Evolutionary conservation across 2,888 invertebrate genomes (phyloP).

Genomic region (Drosophila silvestris): DNA sequence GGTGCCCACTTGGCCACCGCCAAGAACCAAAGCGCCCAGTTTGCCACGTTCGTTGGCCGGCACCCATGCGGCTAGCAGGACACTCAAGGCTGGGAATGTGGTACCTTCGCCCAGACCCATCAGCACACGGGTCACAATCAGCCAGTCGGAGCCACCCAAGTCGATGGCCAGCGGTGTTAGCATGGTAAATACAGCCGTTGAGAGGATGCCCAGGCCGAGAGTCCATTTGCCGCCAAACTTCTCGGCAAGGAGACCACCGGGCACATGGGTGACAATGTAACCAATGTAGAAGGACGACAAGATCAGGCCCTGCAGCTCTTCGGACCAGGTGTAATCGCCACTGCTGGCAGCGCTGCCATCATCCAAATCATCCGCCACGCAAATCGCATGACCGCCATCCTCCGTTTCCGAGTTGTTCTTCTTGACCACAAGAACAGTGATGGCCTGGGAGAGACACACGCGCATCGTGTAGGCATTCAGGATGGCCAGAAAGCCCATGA

Average conservation of each 20-base stretch:
- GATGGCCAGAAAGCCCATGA: constrained; percentile 90
- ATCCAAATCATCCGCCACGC: constrained; percentile 72
- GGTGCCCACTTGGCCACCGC: constrained; percentile 90
- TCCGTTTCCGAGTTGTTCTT: constrained; percentile 65
- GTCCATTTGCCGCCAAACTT: constrained; percentile 94
- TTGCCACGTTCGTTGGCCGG: constrained; percentile 91
- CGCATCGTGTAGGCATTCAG: constrained; percentile 92
- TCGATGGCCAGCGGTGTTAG: constrained; percentile 91
- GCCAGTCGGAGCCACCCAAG: constrained; percentile 88
- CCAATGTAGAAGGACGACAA: constrained; percentile 94
- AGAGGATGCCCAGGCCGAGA: constrained; percentile 92
- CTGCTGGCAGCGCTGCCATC: constrained; percentile 27
- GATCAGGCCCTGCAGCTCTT: constrained; percentile 90
- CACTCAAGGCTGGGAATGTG: constrained; percentile 93
- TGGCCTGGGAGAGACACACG: constrained; percentile 89
- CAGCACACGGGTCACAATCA: constrained; percentile 90
- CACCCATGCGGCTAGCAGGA: constrained; percentile 92
- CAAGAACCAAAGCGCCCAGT: constrained; percentile 92
- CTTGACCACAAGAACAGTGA: constrained; percentile 89
- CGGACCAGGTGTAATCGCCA: constrained; percentile 88
- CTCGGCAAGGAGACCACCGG: constrained; percentile 93
- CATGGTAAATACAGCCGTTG: constrained; percentile 92
- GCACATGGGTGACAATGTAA: constrained; percentile 92
- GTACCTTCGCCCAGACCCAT: constrained; percentile 95
- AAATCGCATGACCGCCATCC: constrained; percentile 60